Conservation (phyloP, 2,113 vertebrate genomes). For the Dolichotis patagonum region DNA sequence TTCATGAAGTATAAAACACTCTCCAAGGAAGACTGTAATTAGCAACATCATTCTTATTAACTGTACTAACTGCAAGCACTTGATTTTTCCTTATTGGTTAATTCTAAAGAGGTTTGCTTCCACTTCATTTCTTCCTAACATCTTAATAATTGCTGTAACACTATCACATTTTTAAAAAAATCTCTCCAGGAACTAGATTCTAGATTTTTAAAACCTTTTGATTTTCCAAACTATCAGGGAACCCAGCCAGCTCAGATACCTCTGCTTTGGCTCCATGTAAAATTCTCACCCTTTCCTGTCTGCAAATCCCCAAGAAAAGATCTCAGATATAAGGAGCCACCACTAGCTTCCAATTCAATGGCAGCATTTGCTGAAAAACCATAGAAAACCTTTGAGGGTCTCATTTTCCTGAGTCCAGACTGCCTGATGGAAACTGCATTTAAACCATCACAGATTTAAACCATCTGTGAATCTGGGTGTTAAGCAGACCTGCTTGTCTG, state of each 20-base stretch:
- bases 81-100: constrained; percentile 64
- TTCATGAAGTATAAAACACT: constrained; percentile 1
- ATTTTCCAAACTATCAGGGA: not conserved
- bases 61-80: constrained; percentile 23
- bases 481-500: not conserved
- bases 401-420: not conserved
- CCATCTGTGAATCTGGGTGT: not conserved
- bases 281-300: not conserved
- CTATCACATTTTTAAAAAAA: not conserved
- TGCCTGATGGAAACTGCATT: not conserved
- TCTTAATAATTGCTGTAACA: constrained; percentile 40
- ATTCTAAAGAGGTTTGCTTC: constrained; percentile 57
- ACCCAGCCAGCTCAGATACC: not conserved
- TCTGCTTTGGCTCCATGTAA: not conserved
- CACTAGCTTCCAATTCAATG: not conserved
- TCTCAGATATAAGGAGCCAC: not conserved
- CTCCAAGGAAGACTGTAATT: constrained; percentile 54
- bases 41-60: constrained; percentile 55
- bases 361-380: not conserved
- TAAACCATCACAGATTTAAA: not conserved
- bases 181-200: not conserved
- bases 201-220: constrained; percentile 6
- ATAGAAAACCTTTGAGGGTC: not conserved
- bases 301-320: not conserved
- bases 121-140: constrained; percentile 17